phyloP scores from a whole-genome alignment of 2,797 vertebrate genomes.

The Chelonia mydas region DNA sequence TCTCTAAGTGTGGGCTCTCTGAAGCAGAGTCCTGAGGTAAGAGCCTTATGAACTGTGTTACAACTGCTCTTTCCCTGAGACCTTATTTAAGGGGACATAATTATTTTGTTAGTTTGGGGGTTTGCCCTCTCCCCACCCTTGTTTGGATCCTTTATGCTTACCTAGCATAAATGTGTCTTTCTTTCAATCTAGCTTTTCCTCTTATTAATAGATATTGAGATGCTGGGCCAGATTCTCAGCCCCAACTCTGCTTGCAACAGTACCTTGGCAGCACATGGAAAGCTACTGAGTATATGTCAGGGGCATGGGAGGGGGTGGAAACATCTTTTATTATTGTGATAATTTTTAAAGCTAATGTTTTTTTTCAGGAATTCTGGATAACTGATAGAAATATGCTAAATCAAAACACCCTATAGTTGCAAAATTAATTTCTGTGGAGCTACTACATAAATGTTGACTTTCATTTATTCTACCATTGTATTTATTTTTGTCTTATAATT shows the following conservation, averaged over 20 bases:
- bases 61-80: background rate
- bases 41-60: background rate
- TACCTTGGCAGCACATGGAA: slow-evolving; percentile 3
- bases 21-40: background rate
- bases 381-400: slow-evolving; percentile 53
- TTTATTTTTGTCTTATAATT: slow-evolving; percentile 17
- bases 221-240: slow-evolving; percentile 25
- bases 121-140: background rate
- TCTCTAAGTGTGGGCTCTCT: background rate
- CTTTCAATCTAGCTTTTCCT: slow-evolving; percentile 11
- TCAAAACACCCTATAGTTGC: slow-evolving; percentile 56
- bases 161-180: background rate
- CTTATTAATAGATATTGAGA: slow-evolving; percentile 35
- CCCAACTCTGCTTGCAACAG: background rate
- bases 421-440: slow-evolving; percentile 72
- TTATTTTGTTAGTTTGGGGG: too few relatives aligned
- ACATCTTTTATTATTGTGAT: slow-evolving; percentile 71
- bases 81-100: background rate
- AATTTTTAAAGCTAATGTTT: slow-evolving; percentile 51
- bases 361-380: slow-evolving; percentile 35
- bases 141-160: background rate
- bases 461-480: slow-evolving; percentile 45
- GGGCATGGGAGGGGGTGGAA: background rate
- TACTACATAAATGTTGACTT: slow-evolving; percentile 53
- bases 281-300: background rate